A percentile compares a stretch with the other conserved stretches of the same genome.
Evolutionary conservation across 2,888 invertebrate species (phyloP).

Genomic region (Epistrophella euchroma): DNA sequence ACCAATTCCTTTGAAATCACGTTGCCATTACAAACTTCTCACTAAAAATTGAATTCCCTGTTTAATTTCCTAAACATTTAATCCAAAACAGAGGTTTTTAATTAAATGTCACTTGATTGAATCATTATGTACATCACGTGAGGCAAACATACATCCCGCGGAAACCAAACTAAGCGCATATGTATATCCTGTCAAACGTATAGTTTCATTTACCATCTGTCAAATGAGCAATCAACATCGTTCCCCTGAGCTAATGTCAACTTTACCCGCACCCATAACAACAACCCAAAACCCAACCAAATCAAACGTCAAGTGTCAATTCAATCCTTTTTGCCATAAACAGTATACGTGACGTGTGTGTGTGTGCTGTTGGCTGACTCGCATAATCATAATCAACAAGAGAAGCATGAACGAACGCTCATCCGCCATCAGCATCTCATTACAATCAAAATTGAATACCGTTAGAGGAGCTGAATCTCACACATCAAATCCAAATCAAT

Average conservation of each 20-base stretch:
- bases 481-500: slow-evolving; percentile 57
- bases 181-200: slow-evolving; percentile 31
- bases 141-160: slow-evolving; percentile 12
- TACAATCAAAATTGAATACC: slow-evolving; percentile 66
- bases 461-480: slow-evolving; percentile 45
- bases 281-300: too few species aligned
- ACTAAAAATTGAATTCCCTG: not conserved
- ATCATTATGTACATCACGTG: not conserved
- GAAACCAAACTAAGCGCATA: slow-evolving; percentile 42
- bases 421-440: slow-evolving; percentile 70
- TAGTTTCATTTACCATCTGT: slow-evolving; percentile 4
- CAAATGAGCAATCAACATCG: slow-evolving; percentile 68
- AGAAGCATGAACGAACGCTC: slow-evolving; percentile 36
- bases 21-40: not conserved
- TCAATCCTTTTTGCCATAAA: slow-evolving; percentile 39
- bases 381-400: slow-evolving; percentile 52
- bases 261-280: slow-evolving; percentile 1
- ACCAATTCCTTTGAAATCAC: not conserved
- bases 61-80: slow-evolving; percentile 2
- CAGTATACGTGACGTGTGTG: not conserved
- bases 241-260: slow-evolving; percentile 40
- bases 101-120: slow-evolving; percentile 47
- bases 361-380: slow-evolving; percentile 58
- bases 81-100: slow-evolving; percentile 25
- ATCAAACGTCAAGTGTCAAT: slow-evolving; percentile 42